These are phyloP conservation scores for Limenitis camilla DNA, from an alignment of 2,888 invertebrate genomes.

Conservation along the genomic window DNA sequence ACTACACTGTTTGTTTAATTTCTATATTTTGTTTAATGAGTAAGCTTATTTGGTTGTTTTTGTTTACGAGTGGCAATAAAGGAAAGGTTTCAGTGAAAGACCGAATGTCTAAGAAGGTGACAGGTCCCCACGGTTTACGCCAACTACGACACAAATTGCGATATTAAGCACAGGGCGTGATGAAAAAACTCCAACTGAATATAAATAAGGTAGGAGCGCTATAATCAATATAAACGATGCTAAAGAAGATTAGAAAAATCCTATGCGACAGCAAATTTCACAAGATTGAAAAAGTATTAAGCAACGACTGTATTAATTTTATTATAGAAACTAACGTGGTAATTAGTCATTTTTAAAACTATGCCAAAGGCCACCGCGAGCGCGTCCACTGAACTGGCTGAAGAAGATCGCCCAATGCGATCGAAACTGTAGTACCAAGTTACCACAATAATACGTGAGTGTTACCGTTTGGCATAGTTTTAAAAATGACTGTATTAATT, in stretches of 20 bases:
- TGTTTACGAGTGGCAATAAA: conserved; percentile 57
- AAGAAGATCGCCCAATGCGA: too few relatives aligned
- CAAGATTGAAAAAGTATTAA: conserved; percentile 46
- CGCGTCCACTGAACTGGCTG: too few relatives aligned
- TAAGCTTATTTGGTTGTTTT: conserved; percentile 20
- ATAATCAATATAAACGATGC: conserved; percentile 77
- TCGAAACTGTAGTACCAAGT: too few relatives aligned
- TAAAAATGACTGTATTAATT: conserved; percentile 27
- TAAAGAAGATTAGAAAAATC: conserved; percentile 74
- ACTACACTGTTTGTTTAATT: neutral
- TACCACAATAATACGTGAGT: too few relatives aligned
- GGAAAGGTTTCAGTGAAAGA: conserved; percentile 53
- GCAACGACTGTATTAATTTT: conserved; percentile 28
- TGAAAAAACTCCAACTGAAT: conserved; percentile 76
- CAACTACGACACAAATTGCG: conserved; percentile 73
- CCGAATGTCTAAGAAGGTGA: conserved; percentile 62
- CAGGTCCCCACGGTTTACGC: conserved; percentile 68
- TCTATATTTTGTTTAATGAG: too few relatives aligned
- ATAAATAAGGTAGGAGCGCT: conserved; percentile 73
- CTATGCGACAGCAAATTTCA: conserved; percentile 70
- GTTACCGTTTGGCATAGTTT: too few relatives aligned
- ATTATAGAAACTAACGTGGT: too few relatives aligned
- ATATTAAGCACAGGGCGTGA: conserved; percentile 74
- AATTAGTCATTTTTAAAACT: too few relatives aligned
- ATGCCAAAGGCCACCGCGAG: too few relatives aligned